Percentiles rank a stretch among this genome's conserved stretches.
Conservation (phyloP, 2,797 vertebrate species). For the Taenioides sp. region DNA sequence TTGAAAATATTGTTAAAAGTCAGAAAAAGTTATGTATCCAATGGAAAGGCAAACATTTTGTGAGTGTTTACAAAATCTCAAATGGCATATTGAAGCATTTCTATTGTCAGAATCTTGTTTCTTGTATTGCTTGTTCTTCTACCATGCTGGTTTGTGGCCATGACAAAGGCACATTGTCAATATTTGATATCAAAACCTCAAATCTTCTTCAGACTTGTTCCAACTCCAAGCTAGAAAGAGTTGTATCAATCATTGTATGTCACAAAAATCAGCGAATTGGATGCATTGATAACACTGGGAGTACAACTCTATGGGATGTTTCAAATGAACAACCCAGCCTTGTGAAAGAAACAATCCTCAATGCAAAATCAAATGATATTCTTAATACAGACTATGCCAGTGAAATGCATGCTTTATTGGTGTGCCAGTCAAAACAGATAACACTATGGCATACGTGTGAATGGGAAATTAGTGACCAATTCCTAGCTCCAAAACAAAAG, state of each 20-base stretch:
- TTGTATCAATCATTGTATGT: constrained; percentile 60
- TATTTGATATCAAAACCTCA: constrained; percentile 61
- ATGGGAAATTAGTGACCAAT: constrained; percentile 68
- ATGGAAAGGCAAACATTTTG: constrained; percentile 56
- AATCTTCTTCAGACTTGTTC: constrained; percentile 52
- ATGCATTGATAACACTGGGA: constrained; percentile 72
- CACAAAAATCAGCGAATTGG: constrained; percentile 54
- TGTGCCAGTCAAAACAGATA: constrained; percentile 71
- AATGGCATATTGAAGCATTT: constrained; percentile 41
- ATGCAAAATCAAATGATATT: constrained; percentile 34
- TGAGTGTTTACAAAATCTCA: constrained; percentile 61
- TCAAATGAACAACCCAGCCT: constrained; percentile 47
- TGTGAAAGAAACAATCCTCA: constrained; percentile 49
- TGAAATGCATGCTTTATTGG: constrained; percentile 56
- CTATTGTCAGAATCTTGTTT: constrained; percentile 68
- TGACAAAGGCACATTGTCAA: constrained; percentile 62
- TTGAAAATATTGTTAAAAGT: constrained; percentile 55
- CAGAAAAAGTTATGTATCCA: constrained; percentile 61
- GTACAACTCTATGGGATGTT: constrained; percentile 71
- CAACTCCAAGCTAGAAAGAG: constrained; percentile 43
- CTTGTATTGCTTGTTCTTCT: constrained; percentile 62
- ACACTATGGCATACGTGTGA: constrained; percentile 70
- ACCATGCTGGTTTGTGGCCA: constrained; percentile 70
- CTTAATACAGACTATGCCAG: constrained; percentile 62
- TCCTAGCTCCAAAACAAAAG: constrained; percentile 64